phyloP scores from a whole-genome alignment of 2,888 invertebrate genomes.

The Hoplodrina ambigua region DNA sequence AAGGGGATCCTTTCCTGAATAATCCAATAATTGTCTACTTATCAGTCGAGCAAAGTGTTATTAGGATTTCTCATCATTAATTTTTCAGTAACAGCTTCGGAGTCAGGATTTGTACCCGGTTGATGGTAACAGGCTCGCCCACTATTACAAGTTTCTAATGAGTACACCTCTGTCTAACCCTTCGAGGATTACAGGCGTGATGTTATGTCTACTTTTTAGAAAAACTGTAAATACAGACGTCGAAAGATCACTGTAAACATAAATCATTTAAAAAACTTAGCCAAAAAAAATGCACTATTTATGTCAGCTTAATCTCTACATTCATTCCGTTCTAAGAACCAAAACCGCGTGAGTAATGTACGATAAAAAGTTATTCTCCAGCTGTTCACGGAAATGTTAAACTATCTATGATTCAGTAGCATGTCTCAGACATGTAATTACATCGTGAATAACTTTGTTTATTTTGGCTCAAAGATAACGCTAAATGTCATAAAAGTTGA shows the following conservation, averaged over 20 bases:
- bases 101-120: too few relatives aligned
- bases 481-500: slow-evolving; percentile 5
- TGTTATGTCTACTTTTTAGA: too few relatives aligned
- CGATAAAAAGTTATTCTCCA: slow-evolving; percentile 30
- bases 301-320: slow-evolving; percentile 13
- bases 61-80: too few relatives aligned
- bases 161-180: too few relatives aligned
- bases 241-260: background rate
- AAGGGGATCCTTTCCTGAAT: too few relatives aligned
- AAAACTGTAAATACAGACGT: too few relatives aligned
- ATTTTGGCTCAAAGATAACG: slow-evolving; percentile 6
- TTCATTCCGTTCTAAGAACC: slow-evolving; percentile 38
- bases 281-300: slow-evolving; percentile 13
- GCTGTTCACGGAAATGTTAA: slow-evolving; percentile 24
- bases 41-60: too few relatives aligned
- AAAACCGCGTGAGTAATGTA: slow-evolving; percentile 41
- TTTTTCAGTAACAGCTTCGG: too few relatives aligned
- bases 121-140: too few relatives aligned
- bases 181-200: too few relatives aligned
- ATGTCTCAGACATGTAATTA: slow-evolving; percentile 6
- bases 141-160: too few relatives aligned
- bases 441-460: slow-evolving; percentile 13
- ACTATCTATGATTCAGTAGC: slow-evolving; percentile 38
- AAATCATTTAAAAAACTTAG: slow-evolving; percentile 11
- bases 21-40: too few relatives aligned